Base-by-base conservation (phyloP, 2,888 invertebrate genomes). In the Acanthosoma haemorrhoidale region DNA sequence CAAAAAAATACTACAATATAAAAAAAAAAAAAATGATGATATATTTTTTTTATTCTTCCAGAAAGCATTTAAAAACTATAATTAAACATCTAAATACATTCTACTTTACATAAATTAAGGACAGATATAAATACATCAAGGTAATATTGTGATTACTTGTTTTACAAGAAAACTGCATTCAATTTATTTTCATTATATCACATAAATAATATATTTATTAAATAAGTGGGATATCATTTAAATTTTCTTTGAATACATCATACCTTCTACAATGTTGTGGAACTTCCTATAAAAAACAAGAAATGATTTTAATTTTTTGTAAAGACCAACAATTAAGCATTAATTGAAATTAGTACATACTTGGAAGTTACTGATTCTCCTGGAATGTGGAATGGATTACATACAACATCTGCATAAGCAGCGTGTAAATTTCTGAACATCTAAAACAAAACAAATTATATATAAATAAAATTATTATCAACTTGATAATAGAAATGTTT, bases 331-430 rank as follows among this genome's bases (percentile, higher is more conserved):
- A 63, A 39, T 64, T 2, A 13, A 16, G 8, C 13, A 15, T 61
- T 11, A 9, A 31, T 38, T 43, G 2, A 13, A 29, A 29, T 51
- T n/a, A 68, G 60, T 72, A 79, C 86, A 87, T 84, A 96, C 95
- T 85, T 87, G 4, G 96, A 96, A 57, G 85, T 86, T 61, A 98
- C 89, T 75, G 88, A 87, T 77, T 95, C 92, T 31, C 96, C 96
- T 32, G 96, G 95, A 77, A 91, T 86, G 82, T 97, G 96, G 81
- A 99, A 98, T 58, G 98, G 97, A 83, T 97, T 96, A 78, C 94
- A 96, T 71, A 98, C 89, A 73, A 94, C 91, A 80, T 97, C 95
- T 1, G 94, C 92, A 79, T 96, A 98, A 39, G 94, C 87, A 61
- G 89, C 87, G 79, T 99, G 98, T 39, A 98, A 84, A 80, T 92